These are phyloP conservation scores for Anoplophora glabripennis DNA, from an alignment of 1,140 invertebrate genomes.

Conservation along the genomic window DNA sequence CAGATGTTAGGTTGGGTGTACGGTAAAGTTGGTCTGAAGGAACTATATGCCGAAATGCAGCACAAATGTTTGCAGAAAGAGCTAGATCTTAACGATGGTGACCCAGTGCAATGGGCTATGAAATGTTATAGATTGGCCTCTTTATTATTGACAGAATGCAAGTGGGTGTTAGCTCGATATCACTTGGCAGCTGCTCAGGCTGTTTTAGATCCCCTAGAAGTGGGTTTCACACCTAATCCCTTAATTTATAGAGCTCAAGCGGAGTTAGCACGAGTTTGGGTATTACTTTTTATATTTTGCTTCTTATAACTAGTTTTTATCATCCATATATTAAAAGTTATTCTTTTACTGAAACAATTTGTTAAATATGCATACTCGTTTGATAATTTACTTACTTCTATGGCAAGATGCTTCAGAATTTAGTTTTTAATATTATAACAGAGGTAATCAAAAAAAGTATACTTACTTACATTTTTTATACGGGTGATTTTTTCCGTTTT, in stretches of 20 bases:
- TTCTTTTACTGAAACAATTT: too few species aligned
- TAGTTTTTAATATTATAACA: too few species aligned
- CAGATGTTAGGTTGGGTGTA: conserved; percentile 46
- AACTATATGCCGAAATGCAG: conserved; percentile 31
- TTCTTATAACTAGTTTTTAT: too few species aligned
- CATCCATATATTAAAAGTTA: too few species aligned
- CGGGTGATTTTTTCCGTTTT: too few species aligned
- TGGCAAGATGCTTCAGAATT: too few species aligned
- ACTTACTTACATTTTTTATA: too few species aligned
- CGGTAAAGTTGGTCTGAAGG: conserved; percentile 29
- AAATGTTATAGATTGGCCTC: conserved; percentile 37
- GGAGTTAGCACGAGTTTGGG: conserved; percentile 40
- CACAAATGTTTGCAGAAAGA: conserved; percentile 38
- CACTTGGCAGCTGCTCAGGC: conserved; percentile 36
- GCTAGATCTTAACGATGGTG: conserved; percentile 31
- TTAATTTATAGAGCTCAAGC: conserved; percentile 33
- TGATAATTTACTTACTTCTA: too few species aligned
- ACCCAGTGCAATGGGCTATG: conserved; percentile 38
- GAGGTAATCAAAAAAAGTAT: too few species aligned
- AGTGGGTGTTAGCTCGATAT: conserved; percentile 39
- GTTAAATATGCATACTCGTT: too few species aligned
- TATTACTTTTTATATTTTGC: conserved; percentile 5
- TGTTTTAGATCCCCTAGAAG: conserved; percentile 38
- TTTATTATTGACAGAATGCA: conserved; percentile 31
- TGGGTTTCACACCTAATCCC: conserved; percentile 26